Base-by-base conservation (phyloP, 2,888 invertebrate species). In the Plagodis dolabraria region DNA sequence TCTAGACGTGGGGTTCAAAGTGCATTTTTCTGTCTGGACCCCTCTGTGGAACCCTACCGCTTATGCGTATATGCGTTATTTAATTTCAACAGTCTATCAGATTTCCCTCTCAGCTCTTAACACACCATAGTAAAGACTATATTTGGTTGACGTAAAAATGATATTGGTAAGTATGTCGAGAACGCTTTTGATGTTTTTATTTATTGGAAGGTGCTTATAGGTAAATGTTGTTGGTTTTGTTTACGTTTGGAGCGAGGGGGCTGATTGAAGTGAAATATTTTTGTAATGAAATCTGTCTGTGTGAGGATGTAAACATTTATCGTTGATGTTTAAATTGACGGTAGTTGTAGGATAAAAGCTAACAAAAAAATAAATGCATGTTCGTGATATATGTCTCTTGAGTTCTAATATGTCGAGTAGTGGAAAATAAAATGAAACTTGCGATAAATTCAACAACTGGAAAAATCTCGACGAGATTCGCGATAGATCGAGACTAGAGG, bases 1-100 rank as follows among this genome's bases (percentile, higher is more conserved):
- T 92, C 92, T 92, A 92, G 92, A 92, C 92, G 82, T 76, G 89
- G 91, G 92, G 91, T 85, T 82, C 82, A 78, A 78, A 90, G 88
- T 90, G 91, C 90, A 91, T 89, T 91, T 90, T 86, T 89, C 87
- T 88, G 91, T 90, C 90, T 89, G 88, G 84, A 86, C 84, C 87
- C 88, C 87, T 85, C 82, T 68, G 70, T 58, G 74, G 80, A 81
- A 83, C 85, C 87, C 87, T 78, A 82, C 77, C 80, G 47, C 54
- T 54, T 46, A 60, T 52, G 80, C 75, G 80, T 82, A 80, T 80
- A 83, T 82, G 82, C 80, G 83, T 84, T 86, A 87, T 87, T 87
- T 83, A 86, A 89, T 88, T 85, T 86, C 82, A 56, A 57, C 54
- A 53, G 52, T 57, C 53, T 62, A 55, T 59, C 63, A 51, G 47